Percentiles rank a stretch among this genome's conserved stretches.
Conservation (phyloP, 2,888 invertebrate genomes). For the Chydorus sphaericus region DNA sequence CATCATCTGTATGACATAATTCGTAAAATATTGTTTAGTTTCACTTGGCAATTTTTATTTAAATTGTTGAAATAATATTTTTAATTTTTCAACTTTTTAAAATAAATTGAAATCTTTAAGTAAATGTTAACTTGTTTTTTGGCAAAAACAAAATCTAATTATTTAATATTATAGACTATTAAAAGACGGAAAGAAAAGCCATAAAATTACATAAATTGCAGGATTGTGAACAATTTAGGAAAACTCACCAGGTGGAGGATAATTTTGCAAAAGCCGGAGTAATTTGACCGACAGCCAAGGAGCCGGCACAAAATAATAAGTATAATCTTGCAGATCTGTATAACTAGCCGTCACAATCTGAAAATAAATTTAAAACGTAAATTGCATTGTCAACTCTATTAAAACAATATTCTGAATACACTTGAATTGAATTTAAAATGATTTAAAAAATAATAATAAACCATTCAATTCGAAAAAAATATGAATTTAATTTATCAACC, state of each 20-base stretch:
- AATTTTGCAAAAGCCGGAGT: conserved; percentile 87
- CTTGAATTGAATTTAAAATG: background rate
- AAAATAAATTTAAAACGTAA: conserved; percentile 22
- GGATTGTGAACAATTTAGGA: background rate
- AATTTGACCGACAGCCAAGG: conserved; percentile 99
- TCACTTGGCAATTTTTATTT: too few relatives aligned
- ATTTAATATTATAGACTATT: background rate
- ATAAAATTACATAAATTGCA: conserved; percentile 7
- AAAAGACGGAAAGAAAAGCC: background rate
- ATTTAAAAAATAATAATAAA: background rate
- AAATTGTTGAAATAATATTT: too few relatives aligned
- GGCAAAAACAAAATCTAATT: conserved; percentile 3
- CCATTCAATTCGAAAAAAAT: background rate
- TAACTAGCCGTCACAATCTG: conserved; percentile 97
- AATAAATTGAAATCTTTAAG: too few relatives aligned
- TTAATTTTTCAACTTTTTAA: too few relatives aligned
- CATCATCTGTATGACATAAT: conserved; percentile 55
- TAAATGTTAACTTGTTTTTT: too few relatives aligned
- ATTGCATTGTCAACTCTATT: too few relatives aligned
- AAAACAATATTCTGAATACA: too few relatives aligned
- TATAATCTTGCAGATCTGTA: conserved; percentile 98
- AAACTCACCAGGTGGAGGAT: conserved; percentile 72
- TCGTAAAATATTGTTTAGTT: too few relatives aligned
- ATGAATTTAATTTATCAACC: background rate
- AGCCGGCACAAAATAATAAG: conserved; percentile 99